Percentiles rank a stretch among this genome's conserved stretches.
Conservation (phyloP, 92 coral and sea anemone genomes). For the Parazoanthus darwini region DNA sequence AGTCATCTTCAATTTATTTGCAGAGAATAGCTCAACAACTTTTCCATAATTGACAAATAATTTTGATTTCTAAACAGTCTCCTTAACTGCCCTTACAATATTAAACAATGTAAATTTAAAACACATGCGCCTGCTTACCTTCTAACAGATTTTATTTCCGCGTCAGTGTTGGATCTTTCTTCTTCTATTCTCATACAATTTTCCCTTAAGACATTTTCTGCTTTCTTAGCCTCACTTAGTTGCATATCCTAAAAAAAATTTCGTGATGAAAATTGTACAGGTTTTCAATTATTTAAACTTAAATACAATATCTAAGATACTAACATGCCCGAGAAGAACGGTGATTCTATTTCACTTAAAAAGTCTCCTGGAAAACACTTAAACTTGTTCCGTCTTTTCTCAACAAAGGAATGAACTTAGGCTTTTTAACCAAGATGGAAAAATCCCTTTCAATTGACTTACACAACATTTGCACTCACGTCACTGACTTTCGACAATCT, state of each 20-base stretch:
- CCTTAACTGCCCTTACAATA: neutral
- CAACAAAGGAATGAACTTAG: too few relatives aligned
- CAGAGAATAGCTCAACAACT: neutral
- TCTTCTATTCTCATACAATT: conserved; percentile 53
- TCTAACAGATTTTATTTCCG: conserved; percentile 62
- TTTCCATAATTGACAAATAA: neutral
- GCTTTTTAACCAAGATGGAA: too few relatives aligned
- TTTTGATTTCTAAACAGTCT: neutral
- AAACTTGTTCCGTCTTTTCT: too few relatives aligned
- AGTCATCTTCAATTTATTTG: too few relatives aligned
- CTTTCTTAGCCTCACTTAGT: conserved; percentile 47
- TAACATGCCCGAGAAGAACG: too few relatives aligned
- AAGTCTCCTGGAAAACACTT: too few relatives aligned
- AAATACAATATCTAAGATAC: neutral
- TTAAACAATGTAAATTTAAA: neutral
- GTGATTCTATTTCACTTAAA: neutral
- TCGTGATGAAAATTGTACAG: neutral
- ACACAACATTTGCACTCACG: too few relatives aligned
- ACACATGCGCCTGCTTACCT: conserved; percentile 37
- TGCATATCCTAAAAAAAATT: conserved; percentile 38
- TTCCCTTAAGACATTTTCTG: conserved; percentile 49
- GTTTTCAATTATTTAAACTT: neutral
- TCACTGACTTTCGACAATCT: too few relatives aligned
- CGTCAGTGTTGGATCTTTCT: conserved; percentile 70
- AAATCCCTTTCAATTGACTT: too few relatives aligned